A percentile compares a stretch with the other conserved stretches of the same genome.
Conservation (phyloP, 2,888 invertebrate species). For the Drosophila mimica region DNA sequence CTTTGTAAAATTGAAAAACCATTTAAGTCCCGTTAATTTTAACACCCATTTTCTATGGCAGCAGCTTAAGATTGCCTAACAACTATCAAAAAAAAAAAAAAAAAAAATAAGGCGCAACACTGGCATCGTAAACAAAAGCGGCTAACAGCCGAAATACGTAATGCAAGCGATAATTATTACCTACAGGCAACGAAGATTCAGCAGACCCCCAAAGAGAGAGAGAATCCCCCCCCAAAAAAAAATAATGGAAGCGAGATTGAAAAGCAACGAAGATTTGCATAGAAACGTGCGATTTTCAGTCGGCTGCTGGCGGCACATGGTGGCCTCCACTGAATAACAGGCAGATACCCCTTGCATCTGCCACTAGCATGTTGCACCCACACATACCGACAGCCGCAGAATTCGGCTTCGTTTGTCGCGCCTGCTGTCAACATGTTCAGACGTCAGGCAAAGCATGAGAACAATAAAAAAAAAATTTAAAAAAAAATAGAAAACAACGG, state of each 20-base stretch:
- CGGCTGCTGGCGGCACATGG: conserved; percentile 53
- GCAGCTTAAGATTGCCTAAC: conserved; percentile 59
- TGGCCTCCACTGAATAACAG: conserved; percentile 61
- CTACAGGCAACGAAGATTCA: conserved; percentile 62
- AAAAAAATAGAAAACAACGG: conserved; percentile 10
- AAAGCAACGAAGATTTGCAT: conserved; percentile 76
- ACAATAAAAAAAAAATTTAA: conserved; percentile 49
- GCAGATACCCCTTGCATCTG: conserved; percentile 54
- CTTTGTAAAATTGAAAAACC: conserved; percentile 77
- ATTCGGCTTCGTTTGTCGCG: conserved; percentile 57
- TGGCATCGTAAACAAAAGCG: conserved; percentile 71
- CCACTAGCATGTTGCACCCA: conserved; percentile 58
- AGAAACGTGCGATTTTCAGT: conserved; percentile 78
- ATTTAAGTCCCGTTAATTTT: conserved; percentile 78
- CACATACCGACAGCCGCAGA: conserved; percentile 34
- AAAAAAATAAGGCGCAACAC: conserved; percentile 31
- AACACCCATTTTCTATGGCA: conserved; percentile 76
- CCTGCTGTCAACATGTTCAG: conserved; percentile 73
- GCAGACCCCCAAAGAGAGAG: conserved; percentile 23
- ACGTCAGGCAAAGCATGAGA: conserved; percentile 66
- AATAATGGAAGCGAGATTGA: conserved; percentile 62
- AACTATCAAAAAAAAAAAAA: conserved; percentile 23
- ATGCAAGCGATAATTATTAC: conserved; percentile 80
- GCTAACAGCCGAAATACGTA: conserved; percentile 74
- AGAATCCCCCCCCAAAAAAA: conserved; percentile 19